These are phyloP conservation scores for Gallinago solitaria DNA, from an alignment of 2,797 vertebrate species.

Conservation along the genomic window DNA sequence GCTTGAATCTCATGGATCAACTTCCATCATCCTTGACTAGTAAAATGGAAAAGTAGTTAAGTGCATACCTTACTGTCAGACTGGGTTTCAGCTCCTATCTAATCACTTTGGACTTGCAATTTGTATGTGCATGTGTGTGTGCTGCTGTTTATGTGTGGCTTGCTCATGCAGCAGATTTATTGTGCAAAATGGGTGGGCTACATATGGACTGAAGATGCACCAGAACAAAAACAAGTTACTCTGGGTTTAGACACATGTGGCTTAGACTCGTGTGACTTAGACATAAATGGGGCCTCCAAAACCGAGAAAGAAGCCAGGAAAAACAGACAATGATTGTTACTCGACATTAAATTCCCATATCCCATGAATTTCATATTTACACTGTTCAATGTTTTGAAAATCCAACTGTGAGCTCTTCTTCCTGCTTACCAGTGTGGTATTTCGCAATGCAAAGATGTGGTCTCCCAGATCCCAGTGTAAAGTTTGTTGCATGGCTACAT, in stretches of 20 bases:
- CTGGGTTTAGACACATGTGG: neutral
- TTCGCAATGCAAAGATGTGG: neutral
- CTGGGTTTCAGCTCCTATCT: conserved; percentile 30
- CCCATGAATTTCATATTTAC: neutral
- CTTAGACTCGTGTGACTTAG: neutral
- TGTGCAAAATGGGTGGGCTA: neutral
- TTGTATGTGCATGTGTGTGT: neutral
- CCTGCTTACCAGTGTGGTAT: neutral
- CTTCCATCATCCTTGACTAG: conserved; percentile 34
- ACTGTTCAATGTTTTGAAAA: neutral
- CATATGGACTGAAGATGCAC: neutral
- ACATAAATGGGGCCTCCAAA: neutral
- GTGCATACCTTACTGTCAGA: conserved; percentile 49
- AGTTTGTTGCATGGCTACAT: neutral
- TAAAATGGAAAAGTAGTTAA: conserved; percentile 62
- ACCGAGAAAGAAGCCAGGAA: neutral
- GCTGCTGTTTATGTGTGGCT: neutral
- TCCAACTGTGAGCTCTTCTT: neutral
- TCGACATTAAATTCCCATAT: neutral
- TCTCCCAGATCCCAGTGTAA: neutral
- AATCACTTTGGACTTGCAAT: conserved; percentile 41
- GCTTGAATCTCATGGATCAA: conserved; percentile 12
- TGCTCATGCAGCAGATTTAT: neutral
- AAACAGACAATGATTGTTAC: neutral
- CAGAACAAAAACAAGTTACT: neutral